Percentiles rank a stretch among this genome's conserved stretches.
These are phyloP conservation scores for Pipra filicauda DNA, from an alignment of 2,113 vertebrate species.

Conservation along the genomic window DNA sequence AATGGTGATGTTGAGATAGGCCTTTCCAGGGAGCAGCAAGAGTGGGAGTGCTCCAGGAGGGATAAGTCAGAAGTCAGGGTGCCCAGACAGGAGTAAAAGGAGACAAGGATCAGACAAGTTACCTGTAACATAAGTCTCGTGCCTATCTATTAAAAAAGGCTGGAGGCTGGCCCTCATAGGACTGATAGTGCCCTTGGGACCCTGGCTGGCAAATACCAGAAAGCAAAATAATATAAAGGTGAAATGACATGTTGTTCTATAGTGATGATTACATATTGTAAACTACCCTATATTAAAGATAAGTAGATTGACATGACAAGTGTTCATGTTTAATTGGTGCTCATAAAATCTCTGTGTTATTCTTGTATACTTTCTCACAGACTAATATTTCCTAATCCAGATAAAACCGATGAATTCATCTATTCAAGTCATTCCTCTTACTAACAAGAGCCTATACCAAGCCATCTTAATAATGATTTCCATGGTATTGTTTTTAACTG, in stretches of 20 bases:
- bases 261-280: background rate
- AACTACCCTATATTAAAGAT: background rate
- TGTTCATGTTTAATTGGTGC: background rate
- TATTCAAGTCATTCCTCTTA: background rate
- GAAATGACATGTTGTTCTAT: background rate
- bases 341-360: background rate
- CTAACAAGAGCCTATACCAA: background rate
- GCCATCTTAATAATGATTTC: background rate
- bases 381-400: background rate
- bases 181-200: background rate
- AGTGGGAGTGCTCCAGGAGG: background rate
- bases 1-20: background rate
- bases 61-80: rapidly evolving
- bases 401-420: background rate
- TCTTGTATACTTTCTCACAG: background rate
- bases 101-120: background rate
- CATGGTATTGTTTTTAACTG: background rate
- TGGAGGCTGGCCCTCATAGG: background rate
- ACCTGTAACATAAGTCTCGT: background rate
- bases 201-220: background rate
- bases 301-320: background rate
- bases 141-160: background rate
- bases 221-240: background rate
- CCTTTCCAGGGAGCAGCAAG: background rate
- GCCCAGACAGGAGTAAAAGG: background rate